A percentile compares a stretch with the other conserved stretches of the same genome.
Evolutionary conservation across 92 coral and sea anemone genomes (phyloP).

Genomic region (Metridium senile): DNA sequence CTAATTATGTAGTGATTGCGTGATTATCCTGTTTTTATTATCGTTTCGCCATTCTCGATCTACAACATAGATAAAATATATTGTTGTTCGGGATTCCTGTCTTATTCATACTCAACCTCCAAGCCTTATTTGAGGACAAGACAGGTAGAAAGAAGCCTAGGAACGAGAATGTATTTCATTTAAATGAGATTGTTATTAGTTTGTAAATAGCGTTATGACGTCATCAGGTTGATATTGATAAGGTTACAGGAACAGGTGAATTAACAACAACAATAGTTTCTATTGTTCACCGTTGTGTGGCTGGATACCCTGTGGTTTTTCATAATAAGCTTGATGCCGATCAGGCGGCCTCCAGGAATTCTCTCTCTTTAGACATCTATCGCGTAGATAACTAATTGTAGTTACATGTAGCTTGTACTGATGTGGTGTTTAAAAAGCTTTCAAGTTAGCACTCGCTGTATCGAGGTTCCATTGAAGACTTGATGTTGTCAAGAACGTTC

Average conservation of each 20-base stretch:
- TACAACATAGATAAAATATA: too few species aligned
- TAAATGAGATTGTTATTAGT: background rate
- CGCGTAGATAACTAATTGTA: background rate
- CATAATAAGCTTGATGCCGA: conserved; percentile 2
- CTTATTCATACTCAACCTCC: too few species aligned
- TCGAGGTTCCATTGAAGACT: background rate
- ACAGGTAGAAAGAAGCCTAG: background rate
- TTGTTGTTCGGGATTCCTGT: too few species aligned
- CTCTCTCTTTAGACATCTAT: background rate
- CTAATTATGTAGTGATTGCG: too few species aligned
- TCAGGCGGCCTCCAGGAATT: background rate
- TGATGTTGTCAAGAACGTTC: conserved; percentile 56
- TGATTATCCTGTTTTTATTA: too few species aligned
- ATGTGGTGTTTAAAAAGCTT: background rate
- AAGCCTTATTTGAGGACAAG: background rate
- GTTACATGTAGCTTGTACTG: background rate
- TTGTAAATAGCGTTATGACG: background rate
- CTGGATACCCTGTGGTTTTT: conserved; percentile 4
- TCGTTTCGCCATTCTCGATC: background rate
- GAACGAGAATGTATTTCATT: background rate
- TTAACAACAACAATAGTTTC: background rate
- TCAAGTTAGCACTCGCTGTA: background rate
- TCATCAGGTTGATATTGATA: background rate
- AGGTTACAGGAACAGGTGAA: background rate
- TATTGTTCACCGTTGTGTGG: conserved; percentile 11